Percentiles rank a stretch among this genome's conserved stretches.
phyloP scores from a whole-genome alignment of 2,113 vertebrate genomes.

The Spermophilus dauricus region DNA sequence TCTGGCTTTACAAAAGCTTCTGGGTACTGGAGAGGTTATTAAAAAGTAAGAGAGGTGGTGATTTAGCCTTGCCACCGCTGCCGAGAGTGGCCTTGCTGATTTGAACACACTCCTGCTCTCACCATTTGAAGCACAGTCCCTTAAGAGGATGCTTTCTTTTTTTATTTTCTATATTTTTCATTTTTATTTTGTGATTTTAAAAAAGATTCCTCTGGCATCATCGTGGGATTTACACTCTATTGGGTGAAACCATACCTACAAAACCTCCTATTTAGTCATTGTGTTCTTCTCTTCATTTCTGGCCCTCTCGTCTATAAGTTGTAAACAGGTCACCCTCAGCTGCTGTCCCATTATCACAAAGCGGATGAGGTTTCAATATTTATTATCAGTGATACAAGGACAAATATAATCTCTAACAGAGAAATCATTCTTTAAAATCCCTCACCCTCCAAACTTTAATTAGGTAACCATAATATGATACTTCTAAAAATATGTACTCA shows the following conservation, averaged over 20 bases:
- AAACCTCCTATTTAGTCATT: not conserved
- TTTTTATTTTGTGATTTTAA: constrained; percentile 39
- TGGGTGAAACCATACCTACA: not conserved
- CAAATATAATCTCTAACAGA: constrained; percentile 26
- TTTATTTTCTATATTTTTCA: not conserved
- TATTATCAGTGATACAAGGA: not conserved
- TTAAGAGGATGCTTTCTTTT: not conserved
- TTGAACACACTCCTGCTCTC: not conserved
- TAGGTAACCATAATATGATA: not conserved
- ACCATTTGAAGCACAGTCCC: not conserved
- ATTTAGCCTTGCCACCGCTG: not conserved
- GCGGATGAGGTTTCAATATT: not conserved
- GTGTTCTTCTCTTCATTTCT: not conserved
- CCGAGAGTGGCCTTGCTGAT: not conserved
- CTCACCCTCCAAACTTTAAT: constrained; percentile 33
- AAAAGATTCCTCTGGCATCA: not conserved
- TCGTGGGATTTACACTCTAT: constrained; percentile 1
- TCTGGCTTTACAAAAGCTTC: constrained; percentile 65
- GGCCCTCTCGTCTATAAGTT: not conserved
- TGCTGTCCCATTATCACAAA: not conserved
- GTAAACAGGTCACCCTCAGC: not conserved
- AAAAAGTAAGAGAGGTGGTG: constrained; percentile 49
- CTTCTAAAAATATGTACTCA: not conserved
- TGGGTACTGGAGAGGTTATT: constrained; percentile 65
- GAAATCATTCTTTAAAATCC: constrained; percentile 10